Evolutionary conservation across 2,113 vertebrate genomes (phyloP).

Genomic region (Mustelus asterias): DNA sequence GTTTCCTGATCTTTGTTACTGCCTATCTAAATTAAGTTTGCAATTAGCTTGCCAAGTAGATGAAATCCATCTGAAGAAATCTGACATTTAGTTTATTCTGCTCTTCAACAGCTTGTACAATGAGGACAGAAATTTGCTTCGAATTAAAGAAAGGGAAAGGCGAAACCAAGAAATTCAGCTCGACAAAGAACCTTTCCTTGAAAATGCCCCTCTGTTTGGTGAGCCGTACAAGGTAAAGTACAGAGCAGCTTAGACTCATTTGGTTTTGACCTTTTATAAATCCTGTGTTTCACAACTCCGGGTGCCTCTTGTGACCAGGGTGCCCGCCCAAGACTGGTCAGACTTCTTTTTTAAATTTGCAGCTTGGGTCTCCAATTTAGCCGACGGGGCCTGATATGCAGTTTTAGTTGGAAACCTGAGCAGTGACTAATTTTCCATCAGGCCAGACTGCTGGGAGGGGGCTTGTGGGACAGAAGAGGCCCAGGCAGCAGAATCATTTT

Average conservation of each 20-base stretch:
- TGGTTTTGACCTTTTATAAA: neutral
- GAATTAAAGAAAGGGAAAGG: conserved; percentile 77
- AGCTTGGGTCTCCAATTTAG: neutral
- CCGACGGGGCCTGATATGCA: neutral
- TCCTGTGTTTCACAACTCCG: neutral
- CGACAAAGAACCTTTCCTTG: conserved; percentile 59
- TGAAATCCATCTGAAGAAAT: conserved; percentile 9
- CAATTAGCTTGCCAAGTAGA: neutral
- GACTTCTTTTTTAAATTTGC: neutral
- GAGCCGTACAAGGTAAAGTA: conserved; percentile 84
- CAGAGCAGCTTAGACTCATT: neutral
- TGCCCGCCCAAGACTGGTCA: neutral
- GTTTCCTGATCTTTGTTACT: neutral
- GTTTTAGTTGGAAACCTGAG: neutral
- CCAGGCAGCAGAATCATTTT: neutral
- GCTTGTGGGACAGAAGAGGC: neutral
- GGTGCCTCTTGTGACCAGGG: neutral
- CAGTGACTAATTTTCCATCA: neutral
- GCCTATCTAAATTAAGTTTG: neutral
- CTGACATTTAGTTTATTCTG: conserved; percentile 25
- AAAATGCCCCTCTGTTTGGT: conserved; percentile 75
- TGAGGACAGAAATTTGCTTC: conserved; percentile 83
- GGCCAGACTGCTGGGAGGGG: neutral
- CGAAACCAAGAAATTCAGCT: conserved; percentile 75
- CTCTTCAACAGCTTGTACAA: conserved; percentile 63